Conservation (phyloP, 1,140 invertebrate species). For the Arctopsyche grandis region DNA sequence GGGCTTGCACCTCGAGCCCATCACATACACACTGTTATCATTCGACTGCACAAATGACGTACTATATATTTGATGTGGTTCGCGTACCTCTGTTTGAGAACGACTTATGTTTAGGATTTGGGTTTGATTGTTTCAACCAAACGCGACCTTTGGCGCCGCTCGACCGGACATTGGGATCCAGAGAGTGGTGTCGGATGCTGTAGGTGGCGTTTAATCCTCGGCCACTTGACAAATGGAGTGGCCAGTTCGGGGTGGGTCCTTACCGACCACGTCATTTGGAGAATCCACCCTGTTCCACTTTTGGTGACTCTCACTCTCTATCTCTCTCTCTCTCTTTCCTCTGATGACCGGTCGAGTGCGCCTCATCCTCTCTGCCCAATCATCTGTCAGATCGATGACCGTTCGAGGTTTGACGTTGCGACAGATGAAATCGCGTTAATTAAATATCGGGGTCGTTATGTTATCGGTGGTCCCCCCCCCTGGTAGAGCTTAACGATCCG, state of each 20-base stretch:
- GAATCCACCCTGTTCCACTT: not conserved
- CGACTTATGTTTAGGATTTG: no score
- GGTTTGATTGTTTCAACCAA: constrained; percentile 15
- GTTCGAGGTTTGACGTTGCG: constrained; percentile 14
- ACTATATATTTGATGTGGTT: no score
- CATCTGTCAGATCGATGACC: constrained; percentile 8
- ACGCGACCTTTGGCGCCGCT: constrained; percentile 5
- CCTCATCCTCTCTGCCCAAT: not conserved
- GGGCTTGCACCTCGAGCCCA: no score
- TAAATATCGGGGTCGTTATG: not conserved
- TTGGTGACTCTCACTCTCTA: not conserved
- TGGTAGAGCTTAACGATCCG: no score
- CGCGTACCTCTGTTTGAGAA: no score
- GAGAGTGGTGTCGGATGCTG: not conserved
- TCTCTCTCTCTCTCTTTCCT: not conserved
- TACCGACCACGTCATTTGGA: not conserved
- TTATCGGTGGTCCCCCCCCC: no score
- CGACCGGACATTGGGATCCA: not conserved
- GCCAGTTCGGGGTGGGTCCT: not conserved
- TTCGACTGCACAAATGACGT: no score
- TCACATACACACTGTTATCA: no score
- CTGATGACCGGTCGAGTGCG: not conserved
- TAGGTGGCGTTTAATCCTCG: constrained; percentile 42
- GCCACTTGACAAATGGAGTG: constrained; percentile 53
- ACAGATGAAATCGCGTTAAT: constrained; percentile 32